These are phyloP conservation scores for Apoderus coryli DNA, from an alignment of 2,888 invertebrate species.

Conservation along the genomic window DNA sequence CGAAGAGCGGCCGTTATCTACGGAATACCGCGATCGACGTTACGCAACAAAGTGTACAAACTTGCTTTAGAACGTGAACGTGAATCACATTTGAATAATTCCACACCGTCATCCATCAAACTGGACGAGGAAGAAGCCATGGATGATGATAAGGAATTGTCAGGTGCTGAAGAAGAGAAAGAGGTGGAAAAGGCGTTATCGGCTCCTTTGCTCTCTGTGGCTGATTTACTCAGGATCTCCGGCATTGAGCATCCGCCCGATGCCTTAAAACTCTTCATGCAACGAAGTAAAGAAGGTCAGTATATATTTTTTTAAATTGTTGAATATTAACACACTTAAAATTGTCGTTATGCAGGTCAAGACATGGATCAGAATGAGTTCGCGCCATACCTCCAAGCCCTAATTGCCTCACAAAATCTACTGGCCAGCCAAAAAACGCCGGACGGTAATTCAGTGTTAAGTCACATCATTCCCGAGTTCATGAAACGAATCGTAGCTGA, in stretches of 20 bases:
- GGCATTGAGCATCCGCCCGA: constrained; percentile 37
- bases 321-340: too few relatives aligned
- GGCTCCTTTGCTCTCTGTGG: constrained; percentile 41
- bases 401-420: constrained; percentile 30
- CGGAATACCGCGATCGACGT: constrained; percentile 90
- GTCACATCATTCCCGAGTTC: constrained; percentile 37
- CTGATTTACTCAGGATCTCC: constrained; percentile 43
- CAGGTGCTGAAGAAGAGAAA: constrained; percentile 44
- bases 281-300: constrained; percentile 32
- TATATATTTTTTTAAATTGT: too few relatives aligned
- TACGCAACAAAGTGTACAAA: constrained; percentile 90
- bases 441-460: constrained; percentile 30
- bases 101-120: constrained; percentile 25
- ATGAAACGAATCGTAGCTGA: constrained; percentile 41
- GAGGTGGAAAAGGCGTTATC: constrained; percentile 43
- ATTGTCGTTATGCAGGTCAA: constrained; percentile 32
- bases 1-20: constrained; percentile 89
- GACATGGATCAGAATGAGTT: constrained; percentile 21
- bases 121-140: constrained; percentile 38
- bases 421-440: constrained; percentile 24
- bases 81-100: constrained; percentile 42
- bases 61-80: constrained; percentile 56
- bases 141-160: constrained; percentile 43
- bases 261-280: constrained; percentile 37
- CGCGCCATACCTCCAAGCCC: constrained; percentile 40